phyloP scores from a whole-genome alignment of 2,113 vertebrate genomes.

The Microtus montanus region DNA sequence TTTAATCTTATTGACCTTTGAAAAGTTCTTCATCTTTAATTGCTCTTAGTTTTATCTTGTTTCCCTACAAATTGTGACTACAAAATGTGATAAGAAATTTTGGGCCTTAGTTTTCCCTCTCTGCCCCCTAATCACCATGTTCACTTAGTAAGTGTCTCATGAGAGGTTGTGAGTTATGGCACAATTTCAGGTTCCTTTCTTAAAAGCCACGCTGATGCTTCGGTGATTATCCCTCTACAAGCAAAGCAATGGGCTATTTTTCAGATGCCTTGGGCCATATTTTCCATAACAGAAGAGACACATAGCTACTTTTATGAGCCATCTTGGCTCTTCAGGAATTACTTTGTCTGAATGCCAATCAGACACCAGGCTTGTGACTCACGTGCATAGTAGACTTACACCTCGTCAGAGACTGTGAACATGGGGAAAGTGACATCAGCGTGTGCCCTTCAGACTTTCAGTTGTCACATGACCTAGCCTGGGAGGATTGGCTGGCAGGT shows the following conservation, averaged over 20 bases:
- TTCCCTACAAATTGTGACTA: neutral
- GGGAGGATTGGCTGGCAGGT: neutral
- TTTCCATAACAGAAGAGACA: neutral
- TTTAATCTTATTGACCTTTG: neutral
- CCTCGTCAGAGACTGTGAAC: neutral
- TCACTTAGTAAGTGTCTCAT: neutral
- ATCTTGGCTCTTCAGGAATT: neutral
- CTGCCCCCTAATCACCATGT: neutral
- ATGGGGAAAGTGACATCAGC: neutral
- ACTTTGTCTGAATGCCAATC: neutral
- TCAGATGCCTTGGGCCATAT: neutral
- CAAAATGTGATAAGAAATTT: neutral
- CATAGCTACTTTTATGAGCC: neutral
- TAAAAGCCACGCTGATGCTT: no score
- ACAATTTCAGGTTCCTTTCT: neutral
- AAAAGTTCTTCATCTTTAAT: neutral
- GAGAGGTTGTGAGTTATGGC: neutral
- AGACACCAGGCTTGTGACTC: neutral
- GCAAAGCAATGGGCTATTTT: neutral
- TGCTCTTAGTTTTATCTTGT: neutral
- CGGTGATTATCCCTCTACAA: neutral
- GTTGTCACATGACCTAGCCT: neutral
- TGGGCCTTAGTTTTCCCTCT: neutral
- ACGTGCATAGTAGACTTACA: fast-evolving
- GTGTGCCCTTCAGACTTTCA: neutral